These are phyloP conservation scores for Scytalopus superciliaris DNA, from an alignment of 2,113 vertebrate species.

Conservation along the genomic window DNA sequence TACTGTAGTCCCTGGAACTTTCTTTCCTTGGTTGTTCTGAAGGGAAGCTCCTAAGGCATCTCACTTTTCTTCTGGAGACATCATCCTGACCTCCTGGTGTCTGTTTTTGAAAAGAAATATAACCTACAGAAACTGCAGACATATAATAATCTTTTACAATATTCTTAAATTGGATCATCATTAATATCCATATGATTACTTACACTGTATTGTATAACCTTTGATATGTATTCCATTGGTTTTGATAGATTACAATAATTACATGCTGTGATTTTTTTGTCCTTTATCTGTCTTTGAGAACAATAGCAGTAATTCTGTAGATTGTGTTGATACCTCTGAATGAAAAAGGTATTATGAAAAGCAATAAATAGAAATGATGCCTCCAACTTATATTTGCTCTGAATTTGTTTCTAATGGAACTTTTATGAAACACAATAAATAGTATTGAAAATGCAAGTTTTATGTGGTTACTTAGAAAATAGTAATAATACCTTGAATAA, in stretches of 20 bases:
- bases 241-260: not conserved
- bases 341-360: slow-evolving; percentile 9
- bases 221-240: not conserved
- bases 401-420: slow-evolving; percentile 31
- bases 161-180: not conserved
- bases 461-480: not conserved
- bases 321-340: not conserved
- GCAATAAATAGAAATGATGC: slow-evolving; percentile 44
- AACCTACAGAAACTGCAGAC: not conserved
- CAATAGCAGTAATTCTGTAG: not conserved
- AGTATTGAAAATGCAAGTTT: not conserved
- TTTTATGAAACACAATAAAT: slow-evolving; percentile 33
- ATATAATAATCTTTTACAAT: not conserved
- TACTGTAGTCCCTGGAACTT: not conserved
- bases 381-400: not conserved
- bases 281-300: slow-evolving; percentile 21
- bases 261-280: not conserved
- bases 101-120: not conserved
- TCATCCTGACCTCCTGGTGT: not conserved
- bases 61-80: not conserved
- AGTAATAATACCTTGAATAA: not conserved
- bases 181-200: not conserved
- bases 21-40: not conserved
- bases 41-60: not conserved
- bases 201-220: not conserved